Evolutionary conservation across 2,797 vertebrate species (phyloP).

Genomic region (Coccyzus lansbergi): DNA sequence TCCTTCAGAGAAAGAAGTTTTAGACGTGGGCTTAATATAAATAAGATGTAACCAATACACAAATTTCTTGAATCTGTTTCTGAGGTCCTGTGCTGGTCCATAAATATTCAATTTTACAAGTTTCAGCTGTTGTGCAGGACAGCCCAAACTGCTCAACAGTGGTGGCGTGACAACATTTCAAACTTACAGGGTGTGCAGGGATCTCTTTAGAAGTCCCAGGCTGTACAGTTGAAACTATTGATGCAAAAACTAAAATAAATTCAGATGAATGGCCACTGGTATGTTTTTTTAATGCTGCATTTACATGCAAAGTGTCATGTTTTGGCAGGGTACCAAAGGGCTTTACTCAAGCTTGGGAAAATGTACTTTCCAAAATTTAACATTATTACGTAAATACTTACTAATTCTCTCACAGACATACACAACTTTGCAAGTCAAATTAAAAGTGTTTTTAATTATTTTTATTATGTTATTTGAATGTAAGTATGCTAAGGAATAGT

Average conservation of each 20-base stretch:
- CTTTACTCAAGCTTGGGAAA: not conserved
- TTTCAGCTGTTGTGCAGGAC: not conserved
- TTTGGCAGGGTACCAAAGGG: not conserved
- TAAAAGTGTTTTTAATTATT: not conserved
- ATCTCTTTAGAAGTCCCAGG: not conserved
- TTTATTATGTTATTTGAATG: not conserved
- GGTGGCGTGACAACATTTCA: not conserved
- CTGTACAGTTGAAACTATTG: not conserved
- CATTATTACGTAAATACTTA: not conserved
- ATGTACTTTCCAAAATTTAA: rapidly evolving
- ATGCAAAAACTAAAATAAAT: not conserved
- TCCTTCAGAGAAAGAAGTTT: not conserved
- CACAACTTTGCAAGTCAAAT: not conserved
- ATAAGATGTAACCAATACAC: not conserved
- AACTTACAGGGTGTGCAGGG: rapidly evolving
- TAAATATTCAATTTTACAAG: not conserved
- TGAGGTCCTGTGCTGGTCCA: not conserved
- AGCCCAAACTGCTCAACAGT: not conserved
- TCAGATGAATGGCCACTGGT: not conserved
- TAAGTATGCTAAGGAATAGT: not conserved
- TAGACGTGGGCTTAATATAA: not conserved
- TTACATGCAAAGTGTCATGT: rapidly evolving
- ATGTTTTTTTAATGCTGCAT: rapidly evolving
- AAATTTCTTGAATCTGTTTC: not conserved
- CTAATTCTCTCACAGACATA: not conserved